Conservation (phyloP, 2,113 vertebrate species). For the Seriola rivoliana region DNA sequence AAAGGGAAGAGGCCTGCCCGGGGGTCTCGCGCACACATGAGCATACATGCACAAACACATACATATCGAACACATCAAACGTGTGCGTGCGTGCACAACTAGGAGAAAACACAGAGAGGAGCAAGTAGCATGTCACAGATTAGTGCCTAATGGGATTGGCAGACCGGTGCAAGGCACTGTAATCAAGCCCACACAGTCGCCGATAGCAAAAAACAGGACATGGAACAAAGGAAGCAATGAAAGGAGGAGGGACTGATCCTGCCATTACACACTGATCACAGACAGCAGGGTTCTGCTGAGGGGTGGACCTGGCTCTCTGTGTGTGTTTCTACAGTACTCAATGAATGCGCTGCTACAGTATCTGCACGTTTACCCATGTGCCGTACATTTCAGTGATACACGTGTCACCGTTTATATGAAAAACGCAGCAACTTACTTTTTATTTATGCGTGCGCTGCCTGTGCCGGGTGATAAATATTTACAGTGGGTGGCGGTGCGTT, state of each 20-base stretch:
- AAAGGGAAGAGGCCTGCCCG: constrained; percentile 43
- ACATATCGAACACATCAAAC: constrained; percentile 65
- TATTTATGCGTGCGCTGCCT: constrained; percentile 46
- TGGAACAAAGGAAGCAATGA: constrained; percentile 74
- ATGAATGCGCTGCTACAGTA: constrained; percentile 3
- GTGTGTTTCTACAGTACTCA: constrained; percentile 18
- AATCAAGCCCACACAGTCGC: constrained; percentile 76
- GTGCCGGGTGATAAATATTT: constrained; percentile 71
- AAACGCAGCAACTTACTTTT: constrained; percentile 42
- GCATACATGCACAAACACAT: constrained; percentile 46
- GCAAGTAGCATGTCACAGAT: constrained; percentile 76
- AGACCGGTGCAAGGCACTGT: constrained; percentile 57
- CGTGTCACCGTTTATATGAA: neutral
- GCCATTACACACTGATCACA: constrained; percentile 67
- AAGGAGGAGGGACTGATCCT: constrained; percentile 64
- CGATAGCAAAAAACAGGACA: constrained; percentile 70
- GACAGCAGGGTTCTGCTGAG: constrained; percentile 51
- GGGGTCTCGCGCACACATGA: constrained; percentile 43
- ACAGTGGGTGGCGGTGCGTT: constrained; percentile 64
- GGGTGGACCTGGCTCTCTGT: constrained; percentile 38
- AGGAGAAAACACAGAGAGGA: constrained; percentile 51
- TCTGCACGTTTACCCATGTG: constrained; percentile 2
- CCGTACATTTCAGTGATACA: neutral
- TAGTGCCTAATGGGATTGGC: constrained; percentile 81
- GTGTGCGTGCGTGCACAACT: constrained; percentile 47